phyloP scores from a whole-genome alignment of 2,888 invertebrate genomes.

The Lymantria monacha region DNA sequence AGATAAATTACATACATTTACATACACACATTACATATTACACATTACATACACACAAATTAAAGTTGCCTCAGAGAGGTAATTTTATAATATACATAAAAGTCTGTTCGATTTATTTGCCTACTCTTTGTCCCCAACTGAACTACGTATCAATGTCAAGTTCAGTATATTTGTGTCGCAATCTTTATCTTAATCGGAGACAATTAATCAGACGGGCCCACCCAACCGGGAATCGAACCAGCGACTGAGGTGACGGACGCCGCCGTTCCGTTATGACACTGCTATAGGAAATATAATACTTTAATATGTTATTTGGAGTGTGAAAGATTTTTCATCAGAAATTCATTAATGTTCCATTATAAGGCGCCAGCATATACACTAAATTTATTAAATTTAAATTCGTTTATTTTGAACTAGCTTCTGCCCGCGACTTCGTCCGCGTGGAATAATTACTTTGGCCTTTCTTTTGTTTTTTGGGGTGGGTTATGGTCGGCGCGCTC shows the following conservation, averaged over 20 bases:
- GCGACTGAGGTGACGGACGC: constrained; percentile 30
- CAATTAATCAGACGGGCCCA: constrained; percentile 40
- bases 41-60: too few relatives aligned
- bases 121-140: constrained; percentile 16
- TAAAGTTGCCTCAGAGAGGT: constrained; percentile 1
- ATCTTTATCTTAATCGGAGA: constrained; percentile 36
- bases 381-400: too few relatives aligned
- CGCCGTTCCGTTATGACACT: constrained; percentile 24
- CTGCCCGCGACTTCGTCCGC: too few relatives aligned
- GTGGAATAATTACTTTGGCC: too few relatives aligned
- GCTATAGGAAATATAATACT: constrained; percentile 10
- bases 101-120: neutral
- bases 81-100: neutral
- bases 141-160: constrained; percentile 41
- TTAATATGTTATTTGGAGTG: constrained; percentile 9
- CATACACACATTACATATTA: too few relatives aligned
- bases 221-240: constrained; percentile 39
- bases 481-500: too few relatives aligned
- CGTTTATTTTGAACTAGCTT: too few relatives aligned
- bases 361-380: too few relatives aligned
- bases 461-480: too few relatives aligned
- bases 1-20: too few relatives aligned
- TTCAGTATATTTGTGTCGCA: constrained; percentile 28
- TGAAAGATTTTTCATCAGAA: neutral
- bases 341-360: too few relatives aligned